Conservation (phyloP, 2,113 vertebrate species). For the Elaphurus davidianus region DNA sequence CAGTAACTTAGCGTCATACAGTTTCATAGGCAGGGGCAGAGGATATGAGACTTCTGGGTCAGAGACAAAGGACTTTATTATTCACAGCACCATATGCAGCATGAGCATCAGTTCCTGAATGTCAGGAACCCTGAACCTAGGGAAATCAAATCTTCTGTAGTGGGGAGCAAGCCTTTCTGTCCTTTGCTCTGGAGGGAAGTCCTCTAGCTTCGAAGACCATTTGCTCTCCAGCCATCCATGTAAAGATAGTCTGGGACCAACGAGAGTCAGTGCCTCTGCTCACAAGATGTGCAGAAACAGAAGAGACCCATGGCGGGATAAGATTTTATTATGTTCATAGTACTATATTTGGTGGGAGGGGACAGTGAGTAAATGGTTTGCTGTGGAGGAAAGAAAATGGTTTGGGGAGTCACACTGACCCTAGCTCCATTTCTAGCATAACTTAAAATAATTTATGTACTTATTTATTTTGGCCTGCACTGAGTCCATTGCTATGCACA, state of each 20-base stretch:
- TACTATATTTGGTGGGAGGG: neutral
- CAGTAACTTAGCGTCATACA: neutral
- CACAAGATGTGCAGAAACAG: neutral
- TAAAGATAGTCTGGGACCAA: neutral
- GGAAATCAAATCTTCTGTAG: neutral
- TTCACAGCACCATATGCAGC: neutral
- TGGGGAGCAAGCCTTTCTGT: neutral
- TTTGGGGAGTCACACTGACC: neutral
- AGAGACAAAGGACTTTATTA: neutral
- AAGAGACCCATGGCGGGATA: neutral
- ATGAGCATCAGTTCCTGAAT: neutral
- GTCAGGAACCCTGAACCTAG: neutral
- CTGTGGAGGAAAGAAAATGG: neutral
- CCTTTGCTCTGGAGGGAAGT: neutral
- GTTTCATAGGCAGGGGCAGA: neutral
- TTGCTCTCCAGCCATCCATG: neutral
- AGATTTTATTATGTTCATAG: neutral
- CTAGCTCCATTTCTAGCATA: neutral
- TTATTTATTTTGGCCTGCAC: neutral
- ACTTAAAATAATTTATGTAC: too few species aligned
- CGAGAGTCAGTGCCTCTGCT: neutral
- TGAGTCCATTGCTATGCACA: neutral
- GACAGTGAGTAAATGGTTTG: neutral
- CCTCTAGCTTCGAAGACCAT: neutral
- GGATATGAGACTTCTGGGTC: neutral